Evolutionary conservation across 53 echinoderm and acorn worm genomes (phyloP).

Genomic region (Astropecten irregularis): DNA sequence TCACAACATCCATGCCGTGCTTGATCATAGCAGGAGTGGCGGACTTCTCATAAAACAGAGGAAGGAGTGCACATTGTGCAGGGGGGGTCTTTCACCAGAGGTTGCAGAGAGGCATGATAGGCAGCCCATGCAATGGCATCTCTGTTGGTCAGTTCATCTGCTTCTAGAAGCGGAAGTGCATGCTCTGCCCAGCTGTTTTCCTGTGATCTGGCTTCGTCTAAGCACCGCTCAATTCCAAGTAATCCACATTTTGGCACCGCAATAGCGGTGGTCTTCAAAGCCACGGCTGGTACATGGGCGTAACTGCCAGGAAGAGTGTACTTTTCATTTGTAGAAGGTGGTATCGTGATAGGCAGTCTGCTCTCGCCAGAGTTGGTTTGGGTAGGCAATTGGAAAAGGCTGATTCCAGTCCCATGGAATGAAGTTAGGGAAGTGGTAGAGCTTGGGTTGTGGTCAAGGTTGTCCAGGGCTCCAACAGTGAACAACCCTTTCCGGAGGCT

Average conservation of each 20-base stretch:
- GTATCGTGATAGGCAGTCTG: conserved; percentile 9
- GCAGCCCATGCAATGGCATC: conserved; percentile 11
- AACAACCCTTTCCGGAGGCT: conserved; percentile 19
- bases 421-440: conserved; percentile 42
- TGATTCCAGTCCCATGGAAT: conserved; percentile 53
- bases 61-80: conserved; percentile 13
- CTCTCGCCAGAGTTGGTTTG: background rate
- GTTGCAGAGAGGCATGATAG: conserved; percentile 30
- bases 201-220: conserved; percentile 5
- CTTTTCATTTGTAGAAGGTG: conserved; percentile 2
- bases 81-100: conserved; percentile 1
- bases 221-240: background rate
- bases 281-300: conserved; percentile 25
- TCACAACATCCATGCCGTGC: conserved; percentile 49
- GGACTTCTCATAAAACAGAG: conserved; percentile 34
- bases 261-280: conserved; percentile 42
- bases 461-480: conserved; percentile 57
- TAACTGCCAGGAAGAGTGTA: conserved; percentile 41
- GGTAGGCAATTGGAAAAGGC: conserved; percentile 47
- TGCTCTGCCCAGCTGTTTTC: conserved; percentile 29
- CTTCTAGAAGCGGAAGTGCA: conserved; percentile 14
- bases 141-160: conserved; percentile 10
- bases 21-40: conserved; percentile 49
- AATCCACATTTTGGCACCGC: conserved; percentile 27
- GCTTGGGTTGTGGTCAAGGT: conserved; percentile 60